Evolutionary conservation across 2,113 vertebrate species (phyloP).

Genomic region (Speoplatyrhinus poulsoni): DNA sequence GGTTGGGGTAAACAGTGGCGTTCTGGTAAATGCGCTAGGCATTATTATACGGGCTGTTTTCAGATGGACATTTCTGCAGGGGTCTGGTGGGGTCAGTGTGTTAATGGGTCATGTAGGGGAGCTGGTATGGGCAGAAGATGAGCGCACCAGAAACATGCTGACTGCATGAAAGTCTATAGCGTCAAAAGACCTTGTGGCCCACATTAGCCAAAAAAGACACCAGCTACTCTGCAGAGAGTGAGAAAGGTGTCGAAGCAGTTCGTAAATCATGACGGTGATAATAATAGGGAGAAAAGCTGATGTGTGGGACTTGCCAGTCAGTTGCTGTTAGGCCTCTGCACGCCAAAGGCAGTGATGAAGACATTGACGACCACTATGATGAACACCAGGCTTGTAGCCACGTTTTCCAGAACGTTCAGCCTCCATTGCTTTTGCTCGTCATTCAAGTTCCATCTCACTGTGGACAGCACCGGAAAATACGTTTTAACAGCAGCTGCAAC

Average conservation of each 20-base stretch:
- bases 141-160: conserved; percentile 54
- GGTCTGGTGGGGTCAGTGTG: conserved; percentile 62
- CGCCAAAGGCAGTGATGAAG: conserved; percentile 90
- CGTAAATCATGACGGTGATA: conserved; percentile 17
- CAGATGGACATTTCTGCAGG: conserved; percentile 58
- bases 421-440: conserved; percentile 83
- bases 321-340: conserved; percentile 77
- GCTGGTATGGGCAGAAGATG: conserved; percentile 35
- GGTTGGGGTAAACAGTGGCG: conserved; percentile 36
- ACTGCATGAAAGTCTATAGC: conserved; percentile 30
- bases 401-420: conserved; percentile 86
- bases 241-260: not conserved
- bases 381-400: conserved; percentile 85
- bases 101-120: conserved; percentile 64
- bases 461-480: conserved; percentile 39
- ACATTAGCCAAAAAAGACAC: conserved; percentile 27
- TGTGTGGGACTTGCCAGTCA: conserved; percentile 22
- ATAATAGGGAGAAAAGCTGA: conserved; percentile 21
- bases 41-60: conserved; percentile 35
- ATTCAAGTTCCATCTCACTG: conserved; percentile 90
- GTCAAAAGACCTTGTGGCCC: conserved; percentile 32
- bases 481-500: not conserved
- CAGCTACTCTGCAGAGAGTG: conserved; percentile 26
- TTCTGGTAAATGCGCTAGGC: conserved; percentile 44
- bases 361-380: conserved; percentile 88